Evolutionary conservation across 2,888 invertebrate species (phyloP), one percentile per base, ranked within the genome.

Genomic region (Sarcophaga carnaria): DNA sequence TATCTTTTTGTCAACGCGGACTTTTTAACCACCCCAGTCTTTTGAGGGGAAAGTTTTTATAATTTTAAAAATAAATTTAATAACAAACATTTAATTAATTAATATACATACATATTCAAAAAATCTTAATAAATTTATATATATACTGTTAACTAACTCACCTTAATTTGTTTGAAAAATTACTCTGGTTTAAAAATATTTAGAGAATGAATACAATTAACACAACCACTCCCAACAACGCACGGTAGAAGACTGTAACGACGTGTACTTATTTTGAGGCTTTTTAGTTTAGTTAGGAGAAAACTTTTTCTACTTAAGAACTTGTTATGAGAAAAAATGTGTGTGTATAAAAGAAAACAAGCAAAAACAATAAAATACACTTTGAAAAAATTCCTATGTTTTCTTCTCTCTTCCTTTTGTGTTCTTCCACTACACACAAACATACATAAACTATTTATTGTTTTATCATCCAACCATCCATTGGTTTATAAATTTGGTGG

Each of bases 141-240:
- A 17, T 54, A 4, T 54, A 12, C 17, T 54, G 14, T 54, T 12
- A 54, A 20, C 12, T 4, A 49, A 81, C 83, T 83, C 62, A 87
- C 86, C 83, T 87, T 87, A 27, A 63, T 60, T 76, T 14, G 4
- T 54, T 54, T 54, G 1, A 54, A 17, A 45, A 11, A 37, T 37
- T 37, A 37, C 37, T 37, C 2, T 10, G 37, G 8, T 37, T 37
- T 37, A 37, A 37, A 37, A 37, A 37, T 37, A 37, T 37, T 37
- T 37, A 37, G 37, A 37, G 8, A 37, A 37, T 10, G 8, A 63
- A 17, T 22, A 63, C 25, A 72, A 45, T 54, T 71, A 49, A 62
- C 60, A 67, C 83, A 82, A 79, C 84, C 84, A 82, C 84, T 84
- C 84, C 79, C 81, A 82, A 84, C 62, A 22, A 76, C 54, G n/a